These are phyloP conservation scores for Acanthurus tractus DNA, from an alignment of 2,797 vertebrate species.

Conservation along the genomic window DNA sequence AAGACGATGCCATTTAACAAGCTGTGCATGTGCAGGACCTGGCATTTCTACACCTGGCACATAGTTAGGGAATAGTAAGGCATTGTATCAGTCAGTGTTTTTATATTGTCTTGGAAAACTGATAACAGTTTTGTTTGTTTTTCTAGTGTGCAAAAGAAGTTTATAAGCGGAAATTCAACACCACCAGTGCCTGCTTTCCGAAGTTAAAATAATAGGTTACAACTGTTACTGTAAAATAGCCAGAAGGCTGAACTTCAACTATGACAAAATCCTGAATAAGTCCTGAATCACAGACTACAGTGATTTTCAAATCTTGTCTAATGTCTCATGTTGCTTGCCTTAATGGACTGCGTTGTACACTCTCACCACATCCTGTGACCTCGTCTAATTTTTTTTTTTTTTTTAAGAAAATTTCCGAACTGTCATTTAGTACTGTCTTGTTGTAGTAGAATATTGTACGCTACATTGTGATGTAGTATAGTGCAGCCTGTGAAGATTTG, in stretches of 20 bases:
- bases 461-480: not conserved
- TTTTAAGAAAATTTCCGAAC: too few species aligned
- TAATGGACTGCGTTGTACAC: too few species aligned
- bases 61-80: not conserved
- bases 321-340: constrained; percentile 1
- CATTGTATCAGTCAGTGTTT: not conserved
- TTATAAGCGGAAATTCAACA: constrained; percentile 3
- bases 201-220: not conserved
- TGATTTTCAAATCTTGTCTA: not conserved
- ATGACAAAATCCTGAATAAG: constrained; percentile 7
- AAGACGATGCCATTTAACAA: constrained; percentile 2
- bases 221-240: constrained; percentile 1
- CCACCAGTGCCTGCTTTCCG: not conserved
- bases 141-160: not conserved
- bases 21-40: not conserved
- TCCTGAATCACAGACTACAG: not conserved
- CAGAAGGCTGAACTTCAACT: not conserved
- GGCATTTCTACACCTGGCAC: not conserved
- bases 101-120: not conserved
- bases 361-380: not conserved
- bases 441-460: not conserved
- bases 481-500: not conserved
- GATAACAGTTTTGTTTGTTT: not conserved
- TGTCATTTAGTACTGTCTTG: not conserved
- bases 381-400: not conserved